These are phyloP conservation scores for Pachyseris speciosa DNA, from an alignment of 64 coral and sea anemone species.

Conservation along the genomic window DNA sequence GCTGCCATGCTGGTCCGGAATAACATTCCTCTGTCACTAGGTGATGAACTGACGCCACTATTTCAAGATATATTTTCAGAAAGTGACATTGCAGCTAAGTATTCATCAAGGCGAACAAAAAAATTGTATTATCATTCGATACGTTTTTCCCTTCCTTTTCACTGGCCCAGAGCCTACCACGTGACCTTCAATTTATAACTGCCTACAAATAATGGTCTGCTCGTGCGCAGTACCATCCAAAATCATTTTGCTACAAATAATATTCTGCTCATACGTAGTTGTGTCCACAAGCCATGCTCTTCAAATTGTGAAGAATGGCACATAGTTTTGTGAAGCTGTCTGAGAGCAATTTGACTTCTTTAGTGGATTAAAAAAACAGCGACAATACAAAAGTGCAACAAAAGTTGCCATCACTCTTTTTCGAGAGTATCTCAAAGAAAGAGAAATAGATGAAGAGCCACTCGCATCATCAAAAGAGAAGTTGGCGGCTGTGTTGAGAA, in stretches of 20 bases:
- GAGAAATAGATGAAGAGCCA: neutral
- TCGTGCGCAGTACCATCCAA: too few species aligned
- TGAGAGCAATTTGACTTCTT: neutral
- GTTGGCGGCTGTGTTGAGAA: constrained; percentile 7
- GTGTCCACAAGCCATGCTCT: too few species aligned
- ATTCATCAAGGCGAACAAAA: constrained; percentile 58
- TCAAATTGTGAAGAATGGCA: too few species aligned
- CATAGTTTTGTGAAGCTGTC: too few species aligned
- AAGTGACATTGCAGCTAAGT: constrained; percentile 46
- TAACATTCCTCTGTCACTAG: constrained; percentile 50
- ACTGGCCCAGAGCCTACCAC: too few species aligned
- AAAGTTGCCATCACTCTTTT: constrained; percentile 1
- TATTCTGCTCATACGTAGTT: too few species aligned
- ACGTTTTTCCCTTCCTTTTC: too few species aligned
- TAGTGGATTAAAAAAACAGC: constrained; percentile 1
- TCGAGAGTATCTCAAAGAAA: neutral
- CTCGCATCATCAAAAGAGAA: neutral
- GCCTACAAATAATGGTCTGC: too few species aligned
- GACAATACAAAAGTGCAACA: constrained; percentile 12
- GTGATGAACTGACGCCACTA: constrained; percentile 54
- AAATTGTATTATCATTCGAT: too few species aligned
- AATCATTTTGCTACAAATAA: too few species aligned
- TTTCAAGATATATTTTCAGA: constrained; percentile 67
- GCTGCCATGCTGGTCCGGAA: constrained; percentile 54
- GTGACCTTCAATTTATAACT: too few species aligned